Evolutionary conservation across 2,888 invertebrate genomes (phyloP).

Genomic region (Apantesis nais): DNA sequence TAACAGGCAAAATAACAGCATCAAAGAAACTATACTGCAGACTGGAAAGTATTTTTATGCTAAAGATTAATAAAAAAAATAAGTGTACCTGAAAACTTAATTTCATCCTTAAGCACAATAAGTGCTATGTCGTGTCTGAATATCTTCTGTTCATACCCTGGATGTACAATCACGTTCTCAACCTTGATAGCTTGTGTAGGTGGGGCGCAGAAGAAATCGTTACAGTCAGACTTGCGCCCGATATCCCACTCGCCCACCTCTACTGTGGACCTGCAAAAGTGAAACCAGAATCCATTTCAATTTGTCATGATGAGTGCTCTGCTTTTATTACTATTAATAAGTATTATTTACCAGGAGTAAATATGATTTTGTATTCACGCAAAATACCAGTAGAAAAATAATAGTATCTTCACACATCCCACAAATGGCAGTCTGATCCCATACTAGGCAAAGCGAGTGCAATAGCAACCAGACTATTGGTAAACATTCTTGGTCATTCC

Average conservation of each 20-base stretch:
- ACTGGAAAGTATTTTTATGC: too few species aligned
- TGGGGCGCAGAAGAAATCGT: slow-evolving; percentile 90
- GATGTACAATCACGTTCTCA: slow-evolving; percentile 91
- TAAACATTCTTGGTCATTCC: too few species aligned
- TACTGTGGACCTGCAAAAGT: slow-evolving; percentile 87
- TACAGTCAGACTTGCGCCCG: slow-evolving; percentile 90
- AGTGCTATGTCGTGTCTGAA: slow-evolving; percentile 90
- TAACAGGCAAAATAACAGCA: too few species aligned
- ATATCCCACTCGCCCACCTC: slow-evolving; percentile 91
- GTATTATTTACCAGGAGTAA: neutral
- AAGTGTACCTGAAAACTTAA: slow-evolving; percentile 77
- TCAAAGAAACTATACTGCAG: too few species aligned
- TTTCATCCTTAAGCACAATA: slow-evolving; percentile 88
- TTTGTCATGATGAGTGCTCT: neutral
- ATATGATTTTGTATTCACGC: neutral
- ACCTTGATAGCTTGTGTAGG: slow-evolving; percentile 89
- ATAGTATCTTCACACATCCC: too few species aligned
- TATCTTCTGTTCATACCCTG: slow-evolving; percentile 89
- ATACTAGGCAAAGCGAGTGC: too few species aligned
- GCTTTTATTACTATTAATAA: too few species aligned
- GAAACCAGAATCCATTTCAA: neutral
- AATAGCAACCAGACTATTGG: too few species aligned
- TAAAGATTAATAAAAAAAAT: neutral
- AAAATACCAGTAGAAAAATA: neutral
- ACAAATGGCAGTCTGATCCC: too few species aligned